Percentiles rank a stretch among this genome's conserved stretches.
These are phyloP conservation scores for Scleropages formosus DNA, from an alignment of 2,797 vertebrate genomes.

Conservation along the genomic window DNA sequence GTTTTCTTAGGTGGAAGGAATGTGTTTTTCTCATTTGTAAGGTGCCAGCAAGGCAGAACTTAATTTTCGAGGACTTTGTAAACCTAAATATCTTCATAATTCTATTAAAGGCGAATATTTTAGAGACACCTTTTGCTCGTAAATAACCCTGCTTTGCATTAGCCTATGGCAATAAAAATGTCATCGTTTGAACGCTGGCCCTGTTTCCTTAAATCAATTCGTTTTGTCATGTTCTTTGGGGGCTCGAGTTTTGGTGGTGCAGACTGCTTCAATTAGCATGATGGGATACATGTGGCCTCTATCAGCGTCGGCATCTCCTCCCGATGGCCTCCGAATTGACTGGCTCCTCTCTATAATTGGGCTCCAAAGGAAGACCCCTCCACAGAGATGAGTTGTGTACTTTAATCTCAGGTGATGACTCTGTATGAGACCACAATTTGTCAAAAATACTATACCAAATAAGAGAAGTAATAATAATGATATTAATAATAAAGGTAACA, in stretches of 20 bases:
- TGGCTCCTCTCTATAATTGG: constrained; percentile 52
- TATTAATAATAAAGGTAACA: neutral
- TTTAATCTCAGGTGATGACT: neutral
- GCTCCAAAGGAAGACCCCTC: neutral
- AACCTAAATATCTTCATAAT: constrained; percentile 39
- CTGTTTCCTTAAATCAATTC: constrained; percentile 52
- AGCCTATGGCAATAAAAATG: constrained; percentile 45
- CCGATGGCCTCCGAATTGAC: constrained; percentile 43
- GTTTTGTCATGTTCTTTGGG: constrained; percentile 53
- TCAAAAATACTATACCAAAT: too few relatives aligned
- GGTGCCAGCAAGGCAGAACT: neutral
- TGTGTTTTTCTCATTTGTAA: neutral
- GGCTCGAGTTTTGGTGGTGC: constrained; percentile 42
- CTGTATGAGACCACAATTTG: neutral
- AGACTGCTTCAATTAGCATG: constrained; percentile 57
- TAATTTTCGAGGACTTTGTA: constrained; percentile 28
- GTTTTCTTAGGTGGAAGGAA: constrained; percentile 13
- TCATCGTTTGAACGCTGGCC: constrained; percentile 48
- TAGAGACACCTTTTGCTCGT: constrained; percentile 39
- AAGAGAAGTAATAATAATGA: neutral
- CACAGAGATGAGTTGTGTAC: neutral
- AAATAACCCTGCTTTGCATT: constrained; percentile 51
- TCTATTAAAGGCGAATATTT: constrained; percentile 41
- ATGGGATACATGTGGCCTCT: constrained; percentile 53
- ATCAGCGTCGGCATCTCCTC: constrained; percentile 51